Evolutionary conservation across 1,140 invertebrate genomes (phyloP).

Genomic region (Drosophila pseudoananassae): DNA sequence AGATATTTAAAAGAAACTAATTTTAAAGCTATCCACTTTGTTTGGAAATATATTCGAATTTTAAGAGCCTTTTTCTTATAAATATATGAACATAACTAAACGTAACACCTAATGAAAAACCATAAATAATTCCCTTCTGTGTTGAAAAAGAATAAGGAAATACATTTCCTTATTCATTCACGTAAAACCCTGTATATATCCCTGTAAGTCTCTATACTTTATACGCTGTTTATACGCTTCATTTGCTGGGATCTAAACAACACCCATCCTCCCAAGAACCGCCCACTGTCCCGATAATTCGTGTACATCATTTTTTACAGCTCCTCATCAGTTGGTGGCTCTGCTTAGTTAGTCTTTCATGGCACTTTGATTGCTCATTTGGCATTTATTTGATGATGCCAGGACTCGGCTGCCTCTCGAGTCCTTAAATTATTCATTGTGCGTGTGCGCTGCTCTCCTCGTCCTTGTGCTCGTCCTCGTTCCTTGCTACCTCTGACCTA

Average conservation of each 20-base stretch:
- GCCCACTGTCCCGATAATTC: conserved; percentile 57
- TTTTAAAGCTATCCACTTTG: no score
- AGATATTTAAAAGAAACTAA: no score
- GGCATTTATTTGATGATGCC: conserved; percentile 79
- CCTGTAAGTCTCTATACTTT: conserved; percentile 50
- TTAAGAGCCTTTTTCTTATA: no score
- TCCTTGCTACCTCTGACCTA: conserved; percentile 26
- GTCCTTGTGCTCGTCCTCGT: conserved; percentile 8
- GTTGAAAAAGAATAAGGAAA: not conserved
- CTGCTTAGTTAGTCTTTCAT: conserved; percentile 75
- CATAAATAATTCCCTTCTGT: conserved; percentile 6
- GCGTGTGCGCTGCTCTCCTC: conserved; percentile 21
- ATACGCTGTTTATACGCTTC: conserved; percentile 75
- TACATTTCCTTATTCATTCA: conserved; percentile 58
- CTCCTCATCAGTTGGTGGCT: conserved; percentile 59
- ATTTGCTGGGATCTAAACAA: conserved; percentile 33
- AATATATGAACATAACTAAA: no score
- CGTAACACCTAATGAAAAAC: not conserved
- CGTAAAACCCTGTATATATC: conserved; percentile 35
- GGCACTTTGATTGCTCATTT: conserved; percentile 80
- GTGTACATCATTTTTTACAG: conserved; percentile 79
- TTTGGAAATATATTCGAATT: no score
- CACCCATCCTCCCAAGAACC: not conserved
- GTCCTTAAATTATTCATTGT: conserved; percentile 72
- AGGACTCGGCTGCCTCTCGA: conserved; percentile 29